phyloP scores from a whole-genome alignment of 1,140 invertebrate species.

The Brachionus sp. region DNA sequence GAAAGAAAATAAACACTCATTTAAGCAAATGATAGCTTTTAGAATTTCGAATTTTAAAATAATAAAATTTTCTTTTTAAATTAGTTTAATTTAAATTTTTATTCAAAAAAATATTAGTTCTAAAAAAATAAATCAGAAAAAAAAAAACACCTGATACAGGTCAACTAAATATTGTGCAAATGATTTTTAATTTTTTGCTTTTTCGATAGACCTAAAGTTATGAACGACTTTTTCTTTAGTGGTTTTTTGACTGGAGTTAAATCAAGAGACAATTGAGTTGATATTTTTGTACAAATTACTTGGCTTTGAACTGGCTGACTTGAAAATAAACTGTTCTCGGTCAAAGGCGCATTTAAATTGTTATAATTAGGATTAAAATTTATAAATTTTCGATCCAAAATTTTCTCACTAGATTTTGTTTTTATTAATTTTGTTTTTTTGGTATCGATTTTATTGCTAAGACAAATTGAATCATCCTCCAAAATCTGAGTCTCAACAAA shows the following conservation, averaged over 20 bases:
- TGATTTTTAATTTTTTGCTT: conserved; percentile 44
- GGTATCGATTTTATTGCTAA: not conserved
- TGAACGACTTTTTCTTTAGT: not conserved
- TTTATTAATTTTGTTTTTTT: not conserved
- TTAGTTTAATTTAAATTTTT: not conserved
- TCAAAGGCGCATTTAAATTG: not conserved
- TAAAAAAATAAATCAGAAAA: not conserved
- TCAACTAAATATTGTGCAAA: conserved; percentile 31
- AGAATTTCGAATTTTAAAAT: not conserved
- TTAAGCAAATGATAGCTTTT: not conserved
- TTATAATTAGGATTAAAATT: conserved; percentile 20
- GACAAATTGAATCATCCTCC: not conserved
- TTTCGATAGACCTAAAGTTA: conserved; percentile 24
- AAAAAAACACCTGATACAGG: not conserved
- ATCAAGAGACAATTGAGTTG: not conserved
- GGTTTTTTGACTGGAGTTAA: not conserved
- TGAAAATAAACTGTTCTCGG: not conserved
- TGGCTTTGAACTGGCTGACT: not conserved
- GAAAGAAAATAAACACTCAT: conserved; percentile 19
- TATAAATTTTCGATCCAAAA: conserved; percentile 20
- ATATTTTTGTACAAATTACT: not conserved
- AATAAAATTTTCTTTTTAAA: conserved; percentile 4
- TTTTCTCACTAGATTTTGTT: conserved; percentile 1
- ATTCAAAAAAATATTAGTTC: not conserved
- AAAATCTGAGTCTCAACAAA: not conserved